Base-by-base conservation (phyloP, 2,888 invertebrate species). In the Metallyticus violacea region DNA sequence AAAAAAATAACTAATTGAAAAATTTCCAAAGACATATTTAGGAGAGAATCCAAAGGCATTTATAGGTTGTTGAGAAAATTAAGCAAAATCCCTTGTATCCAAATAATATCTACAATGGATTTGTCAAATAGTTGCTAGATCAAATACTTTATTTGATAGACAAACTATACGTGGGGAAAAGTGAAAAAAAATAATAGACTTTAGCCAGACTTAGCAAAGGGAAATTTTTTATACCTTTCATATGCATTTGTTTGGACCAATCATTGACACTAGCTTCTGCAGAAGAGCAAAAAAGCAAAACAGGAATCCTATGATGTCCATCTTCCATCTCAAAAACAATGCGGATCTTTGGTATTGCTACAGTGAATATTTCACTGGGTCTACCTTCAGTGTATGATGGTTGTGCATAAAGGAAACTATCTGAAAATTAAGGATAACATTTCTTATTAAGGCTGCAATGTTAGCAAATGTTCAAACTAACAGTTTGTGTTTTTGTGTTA, bases 301-400 rank as follows among this genome's bases (percentile, higher is more conserved):
- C 92, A 62, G 94, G 94, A 7, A 93, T 92, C 88, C 91, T 90
- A 81, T 91, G 91, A 77, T 90, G 89, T 80, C 91, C 91, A 88
- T 91, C 94, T 88, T 96, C 95, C 86, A 95, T 91, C 90, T 96
- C 95, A 89, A 95, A 94, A 88, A 95, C 92, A 0, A 96, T 90
- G 85, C 94, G 92, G 0, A 96, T 91, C 88, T 94, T 94, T 0
- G 95, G 94, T 87, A 94, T 90, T 4, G 92, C 91, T 89, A 94
- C 90, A 3, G 91, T 90, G 79, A 94, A 92, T 0, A 92, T 93
- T 90, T 95, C 94, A 4, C 91, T 90, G 0, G 93, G 86, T 26
- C 85, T 79, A n/a, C 83, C 86, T 30, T 87, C 88, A 29, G 79
- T 82, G 76, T 86, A 86, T 15, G 85, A 29, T 25, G 87, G 85